Base-by-base conservation (phyloP, 1,140 invertebrate genomes). In the Cardiocondyla obscurior region DNA sequence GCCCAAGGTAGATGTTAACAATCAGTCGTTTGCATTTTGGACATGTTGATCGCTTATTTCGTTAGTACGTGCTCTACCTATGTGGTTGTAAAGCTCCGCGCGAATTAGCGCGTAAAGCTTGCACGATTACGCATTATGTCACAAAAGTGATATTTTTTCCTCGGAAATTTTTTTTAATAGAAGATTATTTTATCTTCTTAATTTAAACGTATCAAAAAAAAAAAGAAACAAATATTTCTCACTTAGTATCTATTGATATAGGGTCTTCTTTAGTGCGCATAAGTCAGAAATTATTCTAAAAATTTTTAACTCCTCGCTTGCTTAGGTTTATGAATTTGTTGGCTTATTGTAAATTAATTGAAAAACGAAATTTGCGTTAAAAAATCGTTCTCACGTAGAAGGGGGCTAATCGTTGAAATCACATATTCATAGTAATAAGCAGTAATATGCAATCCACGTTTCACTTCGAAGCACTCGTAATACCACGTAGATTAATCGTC, bases 11-110 rank as follows among this genome's bases (percentile, higher is more conserved):
- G 58, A 57, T 19, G 22, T 79, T 42, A 81, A 65, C 76, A 30
- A 60, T 79, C 74, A 81, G 74, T 83, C 82, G 39, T 64, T 28
- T 14, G 25, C 62, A 53, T 30, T 33, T 55, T 53, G 81, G 72
- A 77, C 49, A 53, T 46, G 14, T 81, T 81, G 69, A 69, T 79
- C 62, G 22, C 74, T 81, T 60, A 46, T 39, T 51, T 70, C 19
- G 49, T 60, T 60, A 79, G 55, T 57, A 67, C 49, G 28, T 69
- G 74, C 33, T 70, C 55, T 53, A 79, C 1, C 42, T 81, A 44
- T 25, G 12, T 67, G 36, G 19, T 69, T 42, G 28, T 25, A 76
- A 84, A 81, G 77, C 42, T 65, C 64, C 53, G 55, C 74, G 82
- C 82, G 58, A 33, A 33, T 72, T 39, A 67, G 44, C 70, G n/a